A percentile compares a stretch with the other conserved stretches of the same genome.
Conservation (phyloP, 2,113 vertebrate species). For the Actenoides lindsayi region DNA sequence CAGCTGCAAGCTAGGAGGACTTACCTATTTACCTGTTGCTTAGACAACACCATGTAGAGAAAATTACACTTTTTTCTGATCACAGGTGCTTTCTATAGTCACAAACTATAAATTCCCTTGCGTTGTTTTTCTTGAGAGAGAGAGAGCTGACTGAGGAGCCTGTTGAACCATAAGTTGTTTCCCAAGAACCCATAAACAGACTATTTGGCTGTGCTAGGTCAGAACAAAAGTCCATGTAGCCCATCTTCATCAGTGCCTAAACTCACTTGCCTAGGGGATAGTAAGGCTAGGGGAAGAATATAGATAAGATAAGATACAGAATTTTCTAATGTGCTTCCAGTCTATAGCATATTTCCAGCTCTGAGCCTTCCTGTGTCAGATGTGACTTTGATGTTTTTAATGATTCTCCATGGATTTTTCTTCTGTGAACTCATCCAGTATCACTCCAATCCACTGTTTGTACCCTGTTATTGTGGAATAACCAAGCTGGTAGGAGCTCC, state of each 20-base stretch:
- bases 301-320: neutral
- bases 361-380: neutral
- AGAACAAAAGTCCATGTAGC: neutral
- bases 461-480: neutral
- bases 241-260: neutral
- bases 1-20: neutral
- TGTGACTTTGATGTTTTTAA: neutral
- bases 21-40: neutral
- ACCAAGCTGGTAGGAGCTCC: neutral
- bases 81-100: neutral
- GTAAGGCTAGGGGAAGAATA: neutral
- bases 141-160: neutral
- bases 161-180: neutral
- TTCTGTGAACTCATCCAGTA: neutral
- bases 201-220: accelerated
- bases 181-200: neutral
- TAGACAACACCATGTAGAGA: accelerated
- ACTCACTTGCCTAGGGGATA: neutral
- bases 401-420: neutral
- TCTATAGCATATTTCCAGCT: neutral
- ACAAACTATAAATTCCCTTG: neutral
- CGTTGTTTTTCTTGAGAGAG: neutral
- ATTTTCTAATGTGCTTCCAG: neutral
- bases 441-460: neutral
- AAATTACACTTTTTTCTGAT: neutral